phyloP scores from a whole-genome alignment of 2,797 vertebrate species.

The Chloroceryle amazona region DNA sequence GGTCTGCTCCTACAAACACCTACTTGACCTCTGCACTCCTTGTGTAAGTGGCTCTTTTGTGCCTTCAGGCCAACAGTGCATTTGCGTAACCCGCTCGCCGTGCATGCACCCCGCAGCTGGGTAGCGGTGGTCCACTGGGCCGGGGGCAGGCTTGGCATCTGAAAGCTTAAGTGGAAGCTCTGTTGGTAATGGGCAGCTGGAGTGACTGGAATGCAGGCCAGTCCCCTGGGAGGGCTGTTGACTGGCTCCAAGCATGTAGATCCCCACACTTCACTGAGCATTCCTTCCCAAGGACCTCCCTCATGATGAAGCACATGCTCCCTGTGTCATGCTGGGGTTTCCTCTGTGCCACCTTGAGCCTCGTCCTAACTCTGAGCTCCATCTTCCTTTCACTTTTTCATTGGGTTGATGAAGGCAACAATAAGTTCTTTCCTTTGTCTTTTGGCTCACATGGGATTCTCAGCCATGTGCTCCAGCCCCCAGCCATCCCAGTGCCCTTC shows the following conservation, averaged over 20 bases:
- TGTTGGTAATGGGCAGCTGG: not conserved
- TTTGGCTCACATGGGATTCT: not conserved
- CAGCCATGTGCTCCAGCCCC: not conserved
- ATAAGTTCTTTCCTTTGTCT: not conserved
- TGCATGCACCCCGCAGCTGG: fast-evolving
- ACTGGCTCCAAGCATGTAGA: not conserved
- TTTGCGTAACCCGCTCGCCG: fast-evolving
- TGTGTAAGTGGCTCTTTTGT: not conserved
- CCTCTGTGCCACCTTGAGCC: not conserved
- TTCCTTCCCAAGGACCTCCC: not conserved
- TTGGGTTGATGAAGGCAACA: not conserved
- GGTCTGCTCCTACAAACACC: not conserved
- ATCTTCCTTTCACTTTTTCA: not conserved
- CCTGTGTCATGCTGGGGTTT: not conserved
- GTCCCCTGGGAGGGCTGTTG: not conserved
- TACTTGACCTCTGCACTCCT: not conserved
- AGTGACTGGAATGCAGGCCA: not conserved
- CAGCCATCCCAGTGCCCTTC: not conserved
- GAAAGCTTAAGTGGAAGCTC: not conserved
- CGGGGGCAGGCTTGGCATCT: not conserved
- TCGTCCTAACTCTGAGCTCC: not conserved
- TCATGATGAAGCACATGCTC: fast-evolving
- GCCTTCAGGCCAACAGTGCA: not conserved
- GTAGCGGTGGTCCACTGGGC: not conserved
- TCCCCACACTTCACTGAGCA: not conserved